Conservation (phyloP, 2,888 invertebrate genomes). For the Drosophila demipolita region DNA sequence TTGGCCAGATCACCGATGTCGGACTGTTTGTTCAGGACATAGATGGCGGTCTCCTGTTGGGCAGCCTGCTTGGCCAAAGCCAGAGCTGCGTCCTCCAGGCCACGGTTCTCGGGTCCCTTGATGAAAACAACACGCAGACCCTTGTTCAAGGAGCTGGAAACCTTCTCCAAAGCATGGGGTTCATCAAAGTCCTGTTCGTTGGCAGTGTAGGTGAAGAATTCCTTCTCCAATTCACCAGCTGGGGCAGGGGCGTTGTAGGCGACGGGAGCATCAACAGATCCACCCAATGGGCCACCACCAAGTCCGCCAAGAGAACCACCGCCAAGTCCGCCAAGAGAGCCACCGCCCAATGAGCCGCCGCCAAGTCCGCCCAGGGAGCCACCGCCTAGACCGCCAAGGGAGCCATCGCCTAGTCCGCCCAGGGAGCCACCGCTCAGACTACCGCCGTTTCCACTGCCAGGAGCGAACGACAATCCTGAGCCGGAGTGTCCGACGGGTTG, state of each 20-base stretch:
- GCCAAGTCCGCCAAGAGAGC: not conserved
- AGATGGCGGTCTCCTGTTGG: constrained; percentile 76
- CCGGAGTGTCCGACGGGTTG: constrained; percentile 75
- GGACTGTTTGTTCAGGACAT: constrained; percentile 77
- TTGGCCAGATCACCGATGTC: constrained; percentile 70
- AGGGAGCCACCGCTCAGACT: constrained; percentile 24
- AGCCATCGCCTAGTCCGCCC: constrained; percentile 12
- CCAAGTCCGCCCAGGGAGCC: constrained; percentile 1
- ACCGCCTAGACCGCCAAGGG: not conserved
- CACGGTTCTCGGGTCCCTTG: constrained; percentile 79
- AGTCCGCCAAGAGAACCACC: constrained; percentile 16
- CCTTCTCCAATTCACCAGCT: constrained; percentile 70
- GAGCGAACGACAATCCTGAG: constrained; percentile 71
- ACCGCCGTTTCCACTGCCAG: constrained; percentile 53
- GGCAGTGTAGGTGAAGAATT: constrained; percentile 74
- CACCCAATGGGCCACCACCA: constrained; percentile 11
- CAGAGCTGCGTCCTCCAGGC: constrained; percentile 72
- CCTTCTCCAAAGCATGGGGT: constrained; percentile 54
- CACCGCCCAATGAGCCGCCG: constrained; percentile 11
- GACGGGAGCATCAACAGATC: constrained; percentile 50
- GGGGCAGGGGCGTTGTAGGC: constrained; percentile 64
- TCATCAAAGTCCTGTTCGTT: constrained; percentile 75
- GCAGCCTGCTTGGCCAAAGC: constrained; percentile 76
- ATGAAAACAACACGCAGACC: constrained; percentile 76
- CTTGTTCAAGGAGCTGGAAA: constrained; percentile 69